Base-by-base conservation (phyloP, 1,140 invertebrate genomes). In the Drosophila punjabiensis region DNA sequence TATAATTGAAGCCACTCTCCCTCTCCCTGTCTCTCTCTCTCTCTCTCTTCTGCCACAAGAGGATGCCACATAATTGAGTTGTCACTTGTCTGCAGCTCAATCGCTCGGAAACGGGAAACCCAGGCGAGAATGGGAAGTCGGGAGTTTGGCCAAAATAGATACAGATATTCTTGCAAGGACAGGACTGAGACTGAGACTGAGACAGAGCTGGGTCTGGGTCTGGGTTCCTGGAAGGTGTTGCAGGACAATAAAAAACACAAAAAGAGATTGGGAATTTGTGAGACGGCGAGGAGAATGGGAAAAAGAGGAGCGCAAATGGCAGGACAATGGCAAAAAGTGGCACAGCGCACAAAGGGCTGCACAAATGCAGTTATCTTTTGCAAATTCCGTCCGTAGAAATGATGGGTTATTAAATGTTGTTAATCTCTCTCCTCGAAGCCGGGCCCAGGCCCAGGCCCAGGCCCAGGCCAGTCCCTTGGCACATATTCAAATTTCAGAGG, bases 361-460 rank as follows among this genome's bases (percentile, higher is more conserved):
- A 81, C 43, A 89, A 88, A 88, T 88, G 81, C 81, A 90, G 74
- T 88, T 88, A 89, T 89, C 84, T 87, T n/a, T 39, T 53, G 68
- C 83, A 52, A 76, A 68, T 84, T 43, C 18, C 41, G 50, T 67
- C 59, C 76, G 53, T 67, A 63, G 52, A 89, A 86, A 90, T 90
- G 71, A 86, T 90, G 82, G 86, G 87, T 90, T 90, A 90, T 90
- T 90, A 90, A 90, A 90, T 90, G 66, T 86, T 86, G 82, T 91
- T 90, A 90, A 90, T 89, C 86, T 63, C 58, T 76, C 32, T 24
- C 24, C 24, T 24, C 24, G 24, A 24, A 35, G 24, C 59, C 43
- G n/a, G n/a, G 10, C 41, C 43, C 43, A 11, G 10, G 9, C n/a
- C 41, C n/a, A 11, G 43, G 9, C 8, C 32, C 32, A 33, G 32